phyloP scores from a whole-genome alignment of 1,140 invertebrate species.

The Lepidurus packardi region DNA sequence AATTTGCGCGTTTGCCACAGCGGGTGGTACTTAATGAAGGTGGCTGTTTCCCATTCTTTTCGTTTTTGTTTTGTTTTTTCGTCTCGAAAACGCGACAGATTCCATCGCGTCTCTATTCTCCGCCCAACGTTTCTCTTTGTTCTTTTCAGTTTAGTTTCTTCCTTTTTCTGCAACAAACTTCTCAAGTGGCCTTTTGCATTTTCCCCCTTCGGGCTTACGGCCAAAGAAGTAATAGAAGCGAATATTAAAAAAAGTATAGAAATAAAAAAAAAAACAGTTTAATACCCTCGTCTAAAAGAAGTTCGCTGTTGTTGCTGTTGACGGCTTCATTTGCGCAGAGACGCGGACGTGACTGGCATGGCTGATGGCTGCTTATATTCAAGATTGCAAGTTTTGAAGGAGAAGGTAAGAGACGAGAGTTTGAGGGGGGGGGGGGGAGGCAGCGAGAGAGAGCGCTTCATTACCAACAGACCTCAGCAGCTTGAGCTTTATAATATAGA shows the following conservation, averaged over 20 bases:
- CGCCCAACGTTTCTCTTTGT: not conserved
- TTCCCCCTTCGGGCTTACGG: not conserved
- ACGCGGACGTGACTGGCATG: constrained; percentile 20
- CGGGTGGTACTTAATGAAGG: constrained; percentile 21
- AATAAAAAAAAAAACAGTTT: not conserved
- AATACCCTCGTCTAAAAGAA: constrained; percentile 11
- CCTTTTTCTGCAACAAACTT: not conserved
- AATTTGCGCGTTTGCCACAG: constrained; percentile 10
- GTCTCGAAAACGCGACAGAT: not conserved
- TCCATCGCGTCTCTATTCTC: constrained; percentile 5
- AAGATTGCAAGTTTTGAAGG: constrained; percentile 8
- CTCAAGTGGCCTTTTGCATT: not conserved
- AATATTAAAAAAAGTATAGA: not conserved
- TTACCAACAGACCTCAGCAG: constrained; percentile 14
- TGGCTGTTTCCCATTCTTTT: not conserved
- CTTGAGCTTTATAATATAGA: constrained; percentile 11
- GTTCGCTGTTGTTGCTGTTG: constrained; percentile 18
- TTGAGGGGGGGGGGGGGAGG: not conserved
- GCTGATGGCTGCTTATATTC: not conserved
- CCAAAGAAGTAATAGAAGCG: constrained; percentile 18
- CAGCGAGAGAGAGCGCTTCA: not conserved
- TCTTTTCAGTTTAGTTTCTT: not conserved
- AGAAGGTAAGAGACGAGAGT: not conserved
- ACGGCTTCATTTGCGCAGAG: constrained; percentile 17
- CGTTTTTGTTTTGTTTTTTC: not conserved